These are phyloP conservation scores for Archilochus colubris DNA, from an alignment of 2,113 vertebrate genomes.

Conservation along the genomic window DNA sequence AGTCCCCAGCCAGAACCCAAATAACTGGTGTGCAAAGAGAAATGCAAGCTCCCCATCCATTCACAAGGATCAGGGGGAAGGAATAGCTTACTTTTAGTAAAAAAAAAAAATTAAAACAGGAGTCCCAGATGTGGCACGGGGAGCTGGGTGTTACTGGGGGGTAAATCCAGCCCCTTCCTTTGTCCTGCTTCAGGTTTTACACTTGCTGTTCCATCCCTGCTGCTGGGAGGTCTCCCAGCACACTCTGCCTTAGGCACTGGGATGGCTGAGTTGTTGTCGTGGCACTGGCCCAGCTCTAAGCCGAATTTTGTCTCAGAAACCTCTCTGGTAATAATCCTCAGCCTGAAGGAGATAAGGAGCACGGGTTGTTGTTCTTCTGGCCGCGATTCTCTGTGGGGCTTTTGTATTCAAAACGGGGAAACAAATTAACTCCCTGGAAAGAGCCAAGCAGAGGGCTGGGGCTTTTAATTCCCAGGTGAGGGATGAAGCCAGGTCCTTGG, in stretches of 20 bases:
- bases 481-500: background rate
- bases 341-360: background rate
- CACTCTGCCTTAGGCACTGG: background rate
- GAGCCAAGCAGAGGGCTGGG: accelerated
- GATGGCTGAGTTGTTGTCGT: background rate
- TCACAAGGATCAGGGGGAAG: background rate
- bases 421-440: background rate
- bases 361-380: background rate
- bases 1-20: background rate
- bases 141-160: background rate
- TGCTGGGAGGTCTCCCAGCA: background rate
- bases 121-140: background rate
- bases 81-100: background rate
- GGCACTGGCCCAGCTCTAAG: background rate
- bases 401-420: background rate
- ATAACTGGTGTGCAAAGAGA: constrained; percentile 6
- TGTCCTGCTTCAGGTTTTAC: background rate
- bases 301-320: background rate
- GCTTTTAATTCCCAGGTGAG: background rate
- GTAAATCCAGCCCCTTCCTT: background rate
- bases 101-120: background rate
- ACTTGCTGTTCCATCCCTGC: background rate
- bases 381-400: background rate
- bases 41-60: background rate
- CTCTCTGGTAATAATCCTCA: background rate